Conservation (phyloP, 2,113 vertebrate species). For the Fulmarus glacialis region DNA sequence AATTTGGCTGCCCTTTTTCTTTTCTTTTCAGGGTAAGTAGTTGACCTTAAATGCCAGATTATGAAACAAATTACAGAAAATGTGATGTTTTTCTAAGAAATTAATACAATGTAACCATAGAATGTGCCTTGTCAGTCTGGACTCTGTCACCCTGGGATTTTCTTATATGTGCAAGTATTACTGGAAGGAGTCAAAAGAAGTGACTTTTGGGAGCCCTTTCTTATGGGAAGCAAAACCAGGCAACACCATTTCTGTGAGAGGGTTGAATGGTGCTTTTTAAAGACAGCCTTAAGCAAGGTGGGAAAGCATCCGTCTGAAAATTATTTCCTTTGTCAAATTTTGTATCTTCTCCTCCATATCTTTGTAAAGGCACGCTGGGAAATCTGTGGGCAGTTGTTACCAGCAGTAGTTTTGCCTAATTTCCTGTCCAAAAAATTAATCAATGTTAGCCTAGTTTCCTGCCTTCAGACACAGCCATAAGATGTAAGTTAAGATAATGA, state of each 20-base stretch:
- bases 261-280: background rate
- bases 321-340: background rate
- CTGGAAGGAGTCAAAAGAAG: background rate
- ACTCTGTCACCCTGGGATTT: background rate
- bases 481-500: background rate
- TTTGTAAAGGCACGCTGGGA: background rate
- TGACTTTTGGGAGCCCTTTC: background rate
- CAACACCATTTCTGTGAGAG: background rate
- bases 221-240: background rate
- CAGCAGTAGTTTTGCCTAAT: background rate
- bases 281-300: background rate
- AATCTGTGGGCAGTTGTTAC: background rate
- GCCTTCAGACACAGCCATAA: background rate
- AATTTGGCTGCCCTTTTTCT: background rate
- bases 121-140: background rate
- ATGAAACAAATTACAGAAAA: slow-evolving; percentile 34
- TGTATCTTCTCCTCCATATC: background rate
- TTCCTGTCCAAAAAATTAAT: background rate
- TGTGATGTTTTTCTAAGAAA: background rate
- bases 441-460: background rate
- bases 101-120: background rate
- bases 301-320: background rate
- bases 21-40: background rate
- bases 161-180: background rate
- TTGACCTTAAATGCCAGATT: background rate